These are phyloP conservation scores for Agriopis aurantiaria DNA, from an alignment of 2,888 invertebrate genomes.

Conservation along the genomic window DNA sequence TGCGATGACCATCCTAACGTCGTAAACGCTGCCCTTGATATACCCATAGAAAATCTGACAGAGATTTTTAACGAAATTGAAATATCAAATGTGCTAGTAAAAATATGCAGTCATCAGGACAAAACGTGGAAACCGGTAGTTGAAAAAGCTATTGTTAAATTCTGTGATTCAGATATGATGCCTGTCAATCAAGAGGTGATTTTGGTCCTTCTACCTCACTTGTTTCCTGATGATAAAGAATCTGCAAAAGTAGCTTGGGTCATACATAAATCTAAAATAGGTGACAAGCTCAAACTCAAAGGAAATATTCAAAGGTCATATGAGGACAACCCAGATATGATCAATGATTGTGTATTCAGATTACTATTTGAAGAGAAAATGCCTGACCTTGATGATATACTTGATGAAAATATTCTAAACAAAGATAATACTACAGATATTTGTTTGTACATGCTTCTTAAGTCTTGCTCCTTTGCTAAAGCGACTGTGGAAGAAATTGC, in stretches of 20 bases:
- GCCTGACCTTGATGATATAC: conserved; percentile 60
- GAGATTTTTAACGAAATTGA: conserved; percentile 76
- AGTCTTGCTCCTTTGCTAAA: conserved; percentile 73
- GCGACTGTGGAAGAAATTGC: conserved; percentile 69
- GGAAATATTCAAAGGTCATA: conserved; percentile 49
- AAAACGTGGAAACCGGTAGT: conserved; percentile 76
- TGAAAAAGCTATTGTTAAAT: conserved; percentile 72
- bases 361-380: conserved; percentile 64
- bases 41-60: conserved; percentile 68
- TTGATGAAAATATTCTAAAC: conserved; percentile 65
- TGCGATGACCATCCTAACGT: conserved; percentile 89
- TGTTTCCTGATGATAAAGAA: conserved; percentile 84
- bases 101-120: conserved; percentile 78
- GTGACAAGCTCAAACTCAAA: conserved; percentile 65
- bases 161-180: conserved; percentile 74
- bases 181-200: conserved; percentile 86
- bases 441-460: conserved; percentile 76
- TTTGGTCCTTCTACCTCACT: conserved; percentile 86
- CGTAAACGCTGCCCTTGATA: conserved; percentile 83
- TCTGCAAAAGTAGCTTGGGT: conserved; percentile 64
- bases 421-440: conserved; percentile 67
- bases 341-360: conserved; percentile 68
- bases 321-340: conserved; percentile 56
- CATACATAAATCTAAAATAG: conserved; percentile 73
- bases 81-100: conserved; percentile 80